Evolutionary conservation across 2,888 invertebrate genomes (phyloP), one percentile per base, ranked within the genome.

Genomic region (Lycocerus yunnanus): DNA sequence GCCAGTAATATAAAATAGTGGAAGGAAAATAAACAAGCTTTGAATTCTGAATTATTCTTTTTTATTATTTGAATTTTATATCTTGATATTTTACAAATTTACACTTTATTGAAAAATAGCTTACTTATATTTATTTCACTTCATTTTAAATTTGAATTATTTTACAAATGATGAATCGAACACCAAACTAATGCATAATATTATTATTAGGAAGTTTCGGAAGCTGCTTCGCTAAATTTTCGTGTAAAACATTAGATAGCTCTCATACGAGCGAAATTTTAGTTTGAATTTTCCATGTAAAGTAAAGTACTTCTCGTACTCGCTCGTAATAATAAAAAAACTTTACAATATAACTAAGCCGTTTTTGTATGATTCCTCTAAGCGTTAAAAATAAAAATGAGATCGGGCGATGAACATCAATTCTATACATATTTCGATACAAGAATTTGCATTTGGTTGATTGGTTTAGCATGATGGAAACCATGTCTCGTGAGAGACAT

Each of bases 381-480:
- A 43, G n/a, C n/a, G 43, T 43, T n/a, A n/a, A 43, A 43, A 43
- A 43, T 43, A 65, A 65, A 65, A 65, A 20, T 21, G 15, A 65
- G 21, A 66, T 67, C 66, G 67, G 61, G 2, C 16, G 58, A 65
- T 16, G 68, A 71, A 68, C 60, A 58, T 69, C 69, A 75, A 66
- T 59, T 20, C 61, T 59, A 66, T 71, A 70, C 76, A 76, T 76
- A 76, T 76, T 76, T 76, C 76, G 76, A 76, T 75, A 75, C 72
- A 72, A 66, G 75, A 75, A 75, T 75, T 75, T 80, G 77, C 80
- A 81, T 82, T 82, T 80, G 78, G 78, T 77, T 80, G 81, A 81
- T 81, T 81, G 81, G 80, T 78, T 81, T 79, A 78, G 80, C 79
- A 81, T 82, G 82, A 81, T 82, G 80, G 82, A 82, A 80, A 76